Base-by-base conservation (phyloP, 2,888 invertebrate genomes). In the Xanthorhoe spadicearia region DNA sequence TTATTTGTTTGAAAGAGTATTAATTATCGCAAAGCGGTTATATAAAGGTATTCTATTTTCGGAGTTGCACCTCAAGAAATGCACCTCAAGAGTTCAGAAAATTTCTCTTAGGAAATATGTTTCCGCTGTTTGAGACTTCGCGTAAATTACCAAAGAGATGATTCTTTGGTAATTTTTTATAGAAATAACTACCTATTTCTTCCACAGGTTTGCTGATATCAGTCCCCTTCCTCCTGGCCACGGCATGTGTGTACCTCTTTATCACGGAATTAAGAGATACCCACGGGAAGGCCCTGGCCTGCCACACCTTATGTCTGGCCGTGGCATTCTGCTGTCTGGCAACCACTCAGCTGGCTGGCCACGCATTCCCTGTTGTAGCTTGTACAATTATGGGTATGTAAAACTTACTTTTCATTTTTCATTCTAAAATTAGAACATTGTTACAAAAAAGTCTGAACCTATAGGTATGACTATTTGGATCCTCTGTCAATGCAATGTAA, bases 241-340 rank as follows among this genome's bases (percentile, higher is more conserved):
- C 94, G 5, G 92, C 94, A 0, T 81, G 84, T 53, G 88, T 93
- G 8, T 94, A 94, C 77, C 79, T 87, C 1, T 83, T 88, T 65
- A 94, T 95, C 35, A 94, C 87, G 10, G 93, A 94, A 72, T 80
- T 95, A 10, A 85, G 93, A 66, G 94, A 95, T 71, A 90, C 94
- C 0, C 94, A 94, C 69, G 94, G 94, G 10, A 94, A 93, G 74
- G 92, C 94, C 0, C 83, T 95, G 68, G 94, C 94, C 17, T 93
- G 93, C 74, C 94, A 94, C 74, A 92, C 94, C 6, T 87, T 91
- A 64, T 94, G 94, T 73, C 81, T 94, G 64, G 93, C 94, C 0
- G 69, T 94, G 15, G 94, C 94, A 5, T 94, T 94, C 76, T 85
- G 87, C 6, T 92, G 94, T 64, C 83, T 95, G 71, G 94, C 94